Base-by-base conservation (phyloP, 2,113 vertebrate genomes). In the Elgaria multicarinata region DNA sequence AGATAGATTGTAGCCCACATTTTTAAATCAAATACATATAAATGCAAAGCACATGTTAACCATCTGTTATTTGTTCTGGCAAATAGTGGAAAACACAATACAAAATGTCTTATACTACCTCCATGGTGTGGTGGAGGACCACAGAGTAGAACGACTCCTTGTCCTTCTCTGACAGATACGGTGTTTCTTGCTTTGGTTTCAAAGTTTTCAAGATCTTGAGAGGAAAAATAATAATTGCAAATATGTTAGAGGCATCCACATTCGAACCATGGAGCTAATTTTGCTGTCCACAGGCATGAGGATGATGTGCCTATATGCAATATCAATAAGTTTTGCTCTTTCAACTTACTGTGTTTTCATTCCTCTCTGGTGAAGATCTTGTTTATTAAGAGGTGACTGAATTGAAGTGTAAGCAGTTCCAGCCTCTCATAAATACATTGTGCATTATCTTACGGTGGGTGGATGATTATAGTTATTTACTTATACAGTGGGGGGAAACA, bases 101-200 rank as follows among this genome's bases (percentile, higher is more conserved):
- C 5, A 14, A 33, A 31, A 26, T 5, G 2, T 0, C 18, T 39
- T 26, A 1, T 2, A 72, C 0, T 98, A 98, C 98, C 98, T 98
- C 98, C 98, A 0, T 97, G 93, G 93, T 98, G 97, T 4, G 97
- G 97, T 0, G 98, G 98, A 3, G 97, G 97, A 12, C 97, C 97
- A 39, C 98, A 98, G 84, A 99, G 97, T 86, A 98, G 97, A 82
- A 98, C 98, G 92, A 98, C 98, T 7, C 98, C 98, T 96, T 98
- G 98, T 80, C 98, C 98, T 96, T 98, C 98, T 92, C 98, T 96
- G 93, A 98, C 98, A 0, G 96, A 98, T 89, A 98, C 98, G 0
- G 96, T 94, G 76, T 96, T 98, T 90, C 98, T 97, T 0, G 94
- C 3, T 93, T 98, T 98, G 1, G 28, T 95, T 97, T 97, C 97